These are phyloP conservation scores for Carcina quercana DNA, from an alignment of 2,888 invertebrate genomes.

Conservation along the genomic window DNA sequence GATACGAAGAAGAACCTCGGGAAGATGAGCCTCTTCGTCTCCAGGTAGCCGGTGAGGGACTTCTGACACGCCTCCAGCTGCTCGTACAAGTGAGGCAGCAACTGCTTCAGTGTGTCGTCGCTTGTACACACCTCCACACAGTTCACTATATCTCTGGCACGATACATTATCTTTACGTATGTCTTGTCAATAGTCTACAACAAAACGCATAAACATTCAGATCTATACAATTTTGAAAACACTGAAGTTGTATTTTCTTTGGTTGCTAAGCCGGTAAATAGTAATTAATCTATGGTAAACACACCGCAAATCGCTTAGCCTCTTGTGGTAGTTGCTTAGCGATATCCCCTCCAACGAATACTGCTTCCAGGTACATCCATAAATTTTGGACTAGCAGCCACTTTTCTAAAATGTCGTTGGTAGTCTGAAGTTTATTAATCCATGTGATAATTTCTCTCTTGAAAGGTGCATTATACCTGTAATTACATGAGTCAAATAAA, in stretches of 20 bases:
- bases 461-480: constrained; percentile 89
- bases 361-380: constrained; percentile 93
- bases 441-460: constrained; percentile 88
- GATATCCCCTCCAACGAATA: constrained; percentile 94
- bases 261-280: too few species aligned
- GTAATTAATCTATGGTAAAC: too few species aligned
- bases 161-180: constrained; percentile 90
- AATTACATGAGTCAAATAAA: too few species aligned
- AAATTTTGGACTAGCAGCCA: constrained; percentile 91
- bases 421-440: constrained; percentile 85
- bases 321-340: constrained; percentile 89
- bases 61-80: constrained; percentile 94
- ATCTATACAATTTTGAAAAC: too few species aligned
- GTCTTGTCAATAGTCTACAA: constrained; percentile 87
- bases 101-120: constrained; percentile 86
- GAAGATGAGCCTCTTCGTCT: constrained; percentile 88
- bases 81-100: constrained; percentile 86
- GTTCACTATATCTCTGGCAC: constrained; percentile 86
- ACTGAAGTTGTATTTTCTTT: too few species aligned
- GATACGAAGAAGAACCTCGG: constrained; percentile 94
- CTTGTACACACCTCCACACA: constrained; percentile 89
- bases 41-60: constrained; percentile 88
- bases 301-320: constrained; percentile 83
- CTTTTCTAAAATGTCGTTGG: constrained; percentile 88
- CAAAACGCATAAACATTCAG: too few species aligned